These are phyloP conservation scores for Chouioia cunea DNA, from an alignment of 2,888 invertebrate species.

Conservation along the genomic window DNA sequence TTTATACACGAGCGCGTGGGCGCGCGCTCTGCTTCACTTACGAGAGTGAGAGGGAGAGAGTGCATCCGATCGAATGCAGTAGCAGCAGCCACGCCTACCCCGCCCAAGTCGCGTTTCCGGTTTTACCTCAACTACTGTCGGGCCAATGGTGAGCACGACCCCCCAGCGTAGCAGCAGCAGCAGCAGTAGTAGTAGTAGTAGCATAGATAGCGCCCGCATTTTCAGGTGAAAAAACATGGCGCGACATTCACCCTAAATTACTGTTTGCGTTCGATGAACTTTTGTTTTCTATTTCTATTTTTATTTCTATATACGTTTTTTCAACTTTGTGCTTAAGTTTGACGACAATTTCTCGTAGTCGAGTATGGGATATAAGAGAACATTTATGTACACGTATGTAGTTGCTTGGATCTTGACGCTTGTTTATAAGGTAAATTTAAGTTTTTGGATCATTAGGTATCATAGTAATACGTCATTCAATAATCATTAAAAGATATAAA, in stretches of 20 bases:
- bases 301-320: no score
- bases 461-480: no score
- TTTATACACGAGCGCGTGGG: no score
- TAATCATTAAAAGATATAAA: no score
- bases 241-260: background rate
- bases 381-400: no score
- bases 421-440: no score
- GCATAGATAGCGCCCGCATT: slow-evolving; percentile 27
- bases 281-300: background rate
- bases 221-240: slow-evolving; percentile 41
- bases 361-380: no score
- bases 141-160: slow-evolving; percentile 39
- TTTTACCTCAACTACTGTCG: slow-evolving; percentile 54
- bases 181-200: background rate
- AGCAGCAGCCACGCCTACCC: slow-evolving; percentile 61
- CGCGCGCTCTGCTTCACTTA: background rate
- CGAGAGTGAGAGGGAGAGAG: slow-evolving; percentile 56
- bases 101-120: slow-evolving; percentile 60
- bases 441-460: no score
- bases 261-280: slow-evolving; percentile 12
- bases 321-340: no score
- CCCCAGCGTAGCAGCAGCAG: background rate
- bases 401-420: no score
- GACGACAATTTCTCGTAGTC: no score
- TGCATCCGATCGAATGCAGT: slow-evolving; percentile 60